phyloP scores from a whole-genome alignment of 2,113 vertebrate genomes.

The Poeciliopsis prolifica region DNA sequence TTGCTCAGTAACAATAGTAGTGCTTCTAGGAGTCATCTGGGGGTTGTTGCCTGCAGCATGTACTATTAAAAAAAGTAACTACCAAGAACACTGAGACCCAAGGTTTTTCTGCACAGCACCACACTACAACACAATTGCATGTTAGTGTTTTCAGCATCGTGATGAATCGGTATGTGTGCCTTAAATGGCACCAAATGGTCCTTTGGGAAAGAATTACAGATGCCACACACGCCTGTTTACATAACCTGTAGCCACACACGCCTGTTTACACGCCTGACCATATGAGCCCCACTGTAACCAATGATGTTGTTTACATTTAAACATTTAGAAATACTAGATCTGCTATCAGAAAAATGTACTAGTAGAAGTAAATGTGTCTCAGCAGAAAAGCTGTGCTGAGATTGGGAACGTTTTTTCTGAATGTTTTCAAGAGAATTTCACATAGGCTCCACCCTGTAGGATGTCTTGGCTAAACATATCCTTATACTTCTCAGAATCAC shows the following conservation, averaged over 20 bases:
- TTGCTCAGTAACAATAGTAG: not conserved
- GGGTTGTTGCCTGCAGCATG: not conserved
- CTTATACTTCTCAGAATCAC: not conserved
- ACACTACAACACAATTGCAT: not conserved
- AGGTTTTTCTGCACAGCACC: too few relatives aligned
- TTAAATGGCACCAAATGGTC: constrained; percentile 11
- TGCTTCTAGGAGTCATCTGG: not conserved
- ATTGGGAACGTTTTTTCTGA: not conserved
- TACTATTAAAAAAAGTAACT: not conserved
- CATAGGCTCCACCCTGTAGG: not conserved
- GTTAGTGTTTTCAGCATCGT: not conserved
- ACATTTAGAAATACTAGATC: constrained; percentile 19
- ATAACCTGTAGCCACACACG: constrained; percentile 40
- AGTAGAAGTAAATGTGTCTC: not conserved
- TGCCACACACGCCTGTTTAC: constrained; percentile 32
- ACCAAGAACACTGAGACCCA: too few relatives aligned
- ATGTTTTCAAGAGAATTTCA: not conserved
- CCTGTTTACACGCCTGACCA: constrained; percentile 40
- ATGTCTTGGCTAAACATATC: not conserved
- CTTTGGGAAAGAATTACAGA: constrained; percentile 20
- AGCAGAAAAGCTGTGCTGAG: not conserved
- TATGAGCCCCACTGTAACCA: constrained; percentile 8
- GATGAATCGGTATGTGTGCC: not conserved
- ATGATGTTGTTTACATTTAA: not conserved
- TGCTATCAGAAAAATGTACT: not conserved